phyloP scores from a whole-genome alignment of 1,140 invertebrate species.

The Harlomillsia oculata region DNA sequence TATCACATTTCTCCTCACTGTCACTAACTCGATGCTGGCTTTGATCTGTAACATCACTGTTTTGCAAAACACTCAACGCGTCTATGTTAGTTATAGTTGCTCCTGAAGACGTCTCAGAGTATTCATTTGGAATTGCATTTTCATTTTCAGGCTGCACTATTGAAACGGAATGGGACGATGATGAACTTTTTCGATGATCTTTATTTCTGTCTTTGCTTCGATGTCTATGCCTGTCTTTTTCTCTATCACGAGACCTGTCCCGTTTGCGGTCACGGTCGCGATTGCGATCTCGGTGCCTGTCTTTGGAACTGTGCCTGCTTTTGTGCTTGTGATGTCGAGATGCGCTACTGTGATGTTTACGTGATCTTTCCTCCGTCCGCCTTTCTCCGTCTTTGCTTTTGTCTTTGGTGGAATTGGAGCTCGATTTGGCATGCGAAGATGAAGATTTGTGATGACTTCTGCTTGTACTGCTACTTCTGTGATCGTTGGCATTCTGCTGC shows the following conservation, averaged over 20 bases:
- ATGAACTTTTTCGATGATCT: no score
- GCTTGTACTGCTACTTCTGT: not conserved
- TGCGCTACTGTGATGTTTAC: not conserved
- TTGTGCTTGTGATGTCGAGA: not conserved
- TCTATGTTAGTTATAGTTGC: no score
- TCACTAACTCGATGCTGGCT: no score
- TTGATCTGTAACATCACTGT: no score
- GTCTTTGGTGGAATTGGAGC: not conserved
- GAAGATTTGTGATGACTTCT: constrained; percentile 1
- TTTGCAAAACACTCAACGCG: no score
- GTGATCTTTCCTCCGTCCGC: not conserved
- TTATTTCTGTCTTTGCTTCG: constrained; percentile 11
- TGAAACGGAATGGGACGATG: no score
- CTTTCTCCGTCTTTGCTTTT: not conserved
- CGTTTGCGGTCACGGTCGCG: no score
- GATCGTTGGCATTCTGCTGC: not conserved
- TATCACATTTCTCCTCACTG: no score
- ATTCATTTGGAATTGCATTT: no score
- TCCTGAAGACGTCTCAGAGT: no score
- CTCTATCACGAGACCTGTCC: not conserved
- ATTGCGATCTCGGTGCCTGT: constrained; percentile 3
- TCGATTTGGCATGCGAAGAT: not conserved
- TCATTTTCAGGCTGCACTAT: no score
- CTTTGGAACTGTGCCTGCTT: not conserved
- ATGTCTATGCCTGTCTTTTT: constrained; percentile 14